Evolutionary conservation across 2,888 invertebrate genomes (phyloP), one percentile per base, ranked within the genome.

Genomic region (Parapristionchus giblindavisi): DNA sequence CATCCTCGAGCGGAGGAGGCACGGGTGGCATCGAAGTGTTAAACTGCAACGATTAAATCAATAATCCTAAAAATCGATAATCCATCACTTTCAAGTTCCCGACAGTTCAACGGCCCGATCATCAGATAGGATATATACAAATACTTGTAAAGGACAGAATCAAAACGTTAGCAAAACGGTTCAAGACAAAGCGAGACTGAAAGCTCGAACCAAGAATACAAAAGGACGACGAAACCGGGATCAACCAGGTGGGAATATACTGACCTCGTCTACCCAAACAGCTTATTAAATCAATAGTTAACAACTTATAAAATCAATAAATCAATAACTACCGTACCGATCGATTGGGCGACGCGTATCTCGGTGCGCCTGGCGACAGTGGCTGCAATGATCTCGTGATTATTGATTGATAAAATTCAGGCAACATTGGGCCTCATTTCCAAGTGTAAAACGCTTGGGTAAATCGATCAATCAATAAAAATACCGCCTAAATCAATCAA

Each of bases 1-100:
- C 82, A 24, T 86, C 87, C 40, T 86, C 85, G 34, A 79, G 78
- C 8, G 79, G 77, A 2, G 80, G 77, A 36, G 77, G 76, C n/a
- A 77, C 61, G 38, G 80, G 79, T 17, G 82, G 76, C 66, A 66
- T 66, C 51, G n/a, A n/a, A n/a, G n/a, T n/a, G n/a, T n/a, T n/a
- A n/a, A n/a, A n/a, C n/a, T n/a, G n/a, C n/a, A n/a, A n/a, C n/a
- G n/a, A n/a, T n/a, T n/a, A n/a, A n/a, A n/a, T n/a, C n/a, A n/a
- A n/a, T n/a, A n/a, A n/a, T n/a, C n/a, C n/a, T n/a, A n/a, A n/a
- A n/a, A n/a, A n/a, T n/a, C n/a, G n/a, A n/a, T n/a, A n/a, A n/a
- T n/a, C n/a, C n/a, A n/a, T n/a, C n/a, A n/a, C n/a, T n/a, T n/a
- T n/a, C n/a, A n/a, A n/a, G n/a, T n/a, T n/a, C n/a, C n/a, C n/a